Conservation (phyloP, 35 echinoderm and acorn worm genomes). For the Lytechinus variegatus region DNA sequence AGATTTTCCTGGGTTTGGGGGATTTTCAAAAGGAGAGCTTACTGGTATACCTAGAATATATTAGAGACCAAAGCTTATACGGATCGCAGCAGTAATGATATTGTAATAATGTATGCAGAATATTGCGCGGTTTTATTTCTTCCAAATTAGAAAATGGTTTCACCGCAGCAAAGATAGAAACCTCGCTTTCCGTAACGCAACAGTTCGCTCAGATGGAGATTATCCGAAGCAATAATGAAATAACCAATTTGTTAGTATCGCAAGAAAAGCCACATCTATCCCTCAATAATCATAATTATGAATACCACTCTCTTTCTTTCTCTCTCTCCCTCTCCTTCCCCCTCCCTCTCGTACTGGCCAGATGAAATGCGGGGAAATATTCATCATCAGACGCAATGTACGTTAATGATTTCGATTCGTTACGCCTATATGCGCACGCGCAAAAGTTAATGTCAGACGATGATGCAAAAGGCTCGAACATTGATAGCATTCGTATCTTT, state of each 20-base stretch:
- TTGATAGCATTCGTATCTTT: no score
- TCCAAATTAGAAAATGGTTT: neutral
- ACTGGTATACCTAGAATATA: no score
- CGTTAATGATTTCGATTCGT: neutral
- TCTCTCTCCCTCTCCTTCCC: neutral
- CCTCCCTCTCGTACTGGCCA: neutral
- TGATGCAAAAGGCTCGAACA: no score
- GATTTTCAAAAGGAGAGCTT: no score
- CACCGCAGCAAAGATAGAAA: neutral
- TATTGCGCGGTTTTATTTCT: neutral
- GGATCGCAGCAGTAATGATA: no score
- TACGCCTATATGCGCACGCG: neutral
- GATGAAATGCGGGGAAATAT: neutral
- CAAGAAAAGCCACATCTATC: neutral
- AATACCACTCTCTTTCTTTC: neutral
- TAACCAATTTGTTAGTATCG: conserved; percentile 5
- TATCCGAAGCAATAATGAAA: neutral
- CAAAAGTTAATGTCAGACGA: neutral
- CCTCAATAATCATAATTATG: neutral
- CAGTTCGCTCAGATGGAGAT: neutral
- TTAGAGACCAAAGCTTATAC: no score
- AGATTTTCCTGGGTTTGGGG: no score
- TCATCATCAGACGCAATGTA: neutral
- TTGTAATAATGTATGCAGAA: no score
- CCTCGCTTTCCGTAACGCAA: neutral